phyloP scores from a whole-genome alignment of 2,113 vertebrate genomes.

The Solea solea region DNA sequence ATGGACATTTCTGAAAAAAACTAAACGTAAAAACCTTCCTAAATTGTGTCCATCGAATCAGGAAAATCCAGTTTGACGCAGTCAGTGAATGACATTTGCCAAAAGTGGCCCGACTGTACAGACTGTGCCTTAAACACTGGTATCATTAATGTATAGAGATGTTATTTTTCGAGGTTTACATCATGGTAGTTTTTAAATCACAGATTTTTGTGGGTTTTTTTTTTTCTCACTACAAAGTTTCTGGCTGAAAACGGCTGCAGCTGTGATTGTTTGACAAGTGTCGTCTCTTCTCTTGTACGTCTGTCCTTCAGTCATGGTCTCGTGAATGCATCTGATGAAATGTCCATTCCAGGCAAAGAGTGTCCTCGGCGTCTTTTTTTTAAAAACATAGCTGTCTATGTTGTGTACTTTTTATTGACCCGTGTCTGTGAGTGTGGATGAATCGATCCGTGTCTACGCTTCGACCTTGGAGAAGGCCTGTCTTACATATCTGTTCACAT shows the following conservation, averaged over 20 bases:
- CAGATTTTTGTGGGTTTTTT: constrained; percentile 14
- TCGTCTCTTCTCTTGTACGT: no score
- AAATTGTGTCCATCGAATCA: constrained; percentile 1
- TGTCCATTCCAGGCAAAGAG: constrained; percentile 30
- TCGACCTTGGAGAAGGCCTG: constrained; percentile 17
- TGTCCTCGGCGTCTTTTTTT: constrained; percentile 21
- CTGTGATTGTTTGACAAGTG: no score
- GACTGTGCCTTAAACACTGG: constrained; percentile 75
- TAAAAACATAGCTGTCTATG: constrained; percentile 59
- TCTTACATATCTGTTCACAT: constrained; percentile 13
- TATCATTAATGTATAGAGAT: constrained; percentile 40
- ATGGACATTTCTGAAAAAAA: neutral
- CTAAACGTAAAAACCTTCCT: neutral
- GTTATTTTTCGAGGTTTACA: constrained; percentile 44
- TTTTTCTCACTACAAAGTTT: constrained; percentile 1
- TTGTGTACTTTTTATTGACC: constrained; percentile 29
- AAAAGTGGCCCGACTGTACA: constrained; percentile 36
- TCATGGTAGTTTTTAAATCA: constrained; percentile 18
- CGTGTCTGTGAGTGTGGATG: constrained; percentile 14
- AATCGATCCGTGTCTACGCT: neutral
- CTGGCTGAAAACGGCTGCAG: no score
- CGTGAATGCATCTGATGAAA: neutral
- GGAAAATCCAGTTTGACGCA: neutral
- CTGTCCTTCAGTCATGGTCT: neutral
- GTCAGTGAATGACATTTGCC: constrained; percentile 1